Base-by-base conservation (phyloP, 2,888 invertebrate genomes). In the Branchipolynoe longqiensis region DNA sequence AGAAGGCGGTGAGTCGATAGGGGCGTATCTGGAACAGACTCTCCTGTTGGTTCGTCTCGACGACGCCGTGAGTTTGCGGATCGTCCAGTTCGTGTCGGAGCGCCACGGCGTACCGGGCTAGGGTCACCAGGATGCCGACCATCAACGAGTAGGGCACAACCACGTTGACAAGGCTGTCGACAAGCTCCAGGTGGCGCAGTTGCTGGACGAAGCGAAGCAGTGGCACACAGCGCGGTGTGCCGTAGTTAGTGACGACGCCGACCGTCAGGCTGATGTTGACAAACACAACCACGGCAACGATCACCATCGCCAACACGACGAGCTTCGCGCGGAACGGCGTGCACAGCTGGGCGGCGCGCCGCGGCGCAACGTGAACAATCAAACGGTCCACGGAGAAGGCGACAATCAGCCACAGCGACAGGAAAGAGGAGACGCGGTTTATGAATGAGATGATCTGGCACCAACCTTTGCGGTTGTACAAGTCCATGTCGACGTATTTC, bases 211-310 rank as follows among this genome's bases (percentile, higher is more conserved):
- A 78, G 12, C 41, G n/a, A 3, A 54, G 41, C 18, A 78, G 78
- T 6, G 78, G 78, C 1, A 54, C 54, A 25, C 78, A 78, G 28
- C 78, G 41, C 6, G 41, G 8, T 1, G 22, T 8, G 78, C 78
- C 54, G 25, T 78, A 25, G 48, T 48, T 25, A 0, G 78, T 78
- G 28, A 78, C 48, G 25, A 78, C 78, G n/a, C 78, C 78, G 2
- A 78, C 78, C 1, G 78, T 78, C n/a, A 78, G 78, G 78, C 78
- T 78, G 48, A 78, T 78, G 78, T 78, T 78, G 25, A 78, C 54
- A 25, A 78, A 78, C n/a, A 78, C 78, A 8, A 78, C 78, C 1
- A 78, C 78, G 31, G 78, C 78, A 0, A 78, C 78, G 31, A 78
- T 31, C 4, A 78, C 78, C 48, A 78, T 18, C 14, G 78, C 78